Conservation (phyloP, 2,113 vertebrate genomes). For the Cariama cristata region DNA sequence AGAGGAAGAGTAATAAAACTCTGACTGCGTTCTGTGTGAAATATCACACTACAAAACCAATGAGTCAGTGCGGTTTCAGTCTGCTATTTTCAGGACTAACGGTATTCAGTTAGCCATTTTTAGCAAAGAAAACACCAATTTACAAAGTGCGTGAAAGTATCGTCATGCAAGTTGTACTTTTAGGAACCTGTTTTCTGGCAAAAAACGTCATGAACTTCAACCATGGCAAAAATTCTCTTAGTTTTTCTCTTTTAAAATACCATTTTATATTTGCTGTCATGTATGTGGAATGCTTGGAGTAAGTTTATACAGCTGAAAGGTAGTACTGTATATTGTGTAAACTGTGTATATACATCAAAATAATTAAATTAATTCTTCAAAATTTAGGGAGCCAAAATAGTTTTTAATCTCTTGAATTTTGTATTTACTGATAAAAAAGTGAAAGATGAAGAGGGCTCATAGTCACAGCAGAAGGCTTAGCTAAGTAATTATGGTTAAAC, state of each 20-base stretch:
- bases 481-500: not conserved
- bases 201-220: not conserved
- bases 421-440: not conserved
- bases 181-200: constrained; percentile 36
- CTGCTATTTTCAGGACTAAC: constrained; percentile 51
- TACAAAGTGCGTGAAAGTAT: constrained; percentile 34
- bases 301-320: not conserved
- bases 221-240: not conserved
- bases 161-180: not conserved
- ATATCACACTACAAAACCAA: not conserved
- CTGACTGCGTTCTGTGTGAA: not conserved
- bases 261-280: not conserved
- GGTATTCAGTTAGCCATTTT: constrained; percentile 57
- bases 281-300: not conserved
- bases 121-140: constrained; percentile 61
- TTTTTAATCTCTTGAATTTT: not conserved
- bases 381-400: not conserved
- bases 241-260: not conserved
- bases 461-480: not conserved
- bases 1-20: not conserved
- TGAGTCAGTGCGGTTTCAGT: constrained; percentile 29
- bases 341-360: not conserved
- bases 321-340: not conserved
- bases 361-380: not conserved
- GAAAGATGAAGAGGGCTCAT: not conserved